Conservation (phyloP, 2,888 invertebrate genomes). For the Chrysotoxum bicinctum region DNA sequence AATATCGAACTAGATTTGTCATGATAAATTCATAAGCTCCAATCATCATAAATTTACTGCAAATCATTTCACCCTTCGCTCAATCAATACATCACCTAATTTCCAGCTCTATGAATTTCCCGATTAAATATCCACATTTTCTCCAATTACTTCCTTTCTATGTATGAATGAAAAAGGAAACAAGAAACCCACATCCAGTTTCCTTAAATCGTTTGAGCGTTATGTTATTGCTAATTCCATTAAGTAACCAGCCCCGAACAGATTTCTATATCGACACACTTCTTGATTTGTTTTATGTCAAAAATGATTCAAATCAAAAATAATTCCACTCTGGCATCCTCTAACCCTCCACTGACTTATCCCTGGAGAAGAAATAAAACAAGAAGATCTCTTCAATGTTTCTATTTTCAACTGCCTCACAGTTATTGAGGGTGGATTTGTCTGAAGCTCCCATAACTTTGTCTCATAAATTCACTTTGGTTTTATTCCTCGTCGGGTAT, state of each 20-base stretch:
- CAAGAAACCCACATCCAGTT: not conserved
- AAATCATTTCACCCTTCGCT: not conserved
- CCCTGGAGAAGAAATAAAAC: not conserved
- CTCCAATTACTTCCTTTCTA: not conserved
- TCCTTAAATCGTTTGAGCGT: constrained; percentile 3
- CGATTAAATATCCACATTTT: not conserved
- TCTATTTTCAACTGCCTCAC: constrained; percentile 17
- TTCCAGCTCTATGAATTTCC: not conserved
- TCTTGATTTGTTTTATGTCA: constrained; percentile 14
- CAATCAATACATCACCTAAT: not conserved
- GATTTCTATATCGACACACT: not conserved
- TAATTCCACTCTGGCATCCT: not conserved
- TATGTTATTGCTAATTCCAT: constrained; percentile 7
- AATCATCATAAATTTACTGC: not conserved
- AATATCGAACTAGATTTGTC: not conserved
- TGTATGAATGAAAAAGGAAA: not conserved
- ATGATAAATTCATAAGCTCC: not conserved
- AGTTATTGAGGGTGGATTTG: constrained; percentile 67
- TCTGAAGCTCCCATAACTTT: constrained; percentile 49
- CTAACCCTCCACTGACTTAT: not conserved
- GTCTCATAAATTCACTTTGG: constrained; percentile 31
- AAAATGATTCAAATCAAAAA: constrained; percentile 25
- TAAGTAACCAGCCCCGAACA: not conserved
- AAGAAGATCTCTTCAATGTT: constrained; percentile 19
- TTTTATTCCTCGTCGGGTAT: constrained; percentile 4